Evolutionary conservation across 2,113 vertebrate species (phyloP), one percentile per base, ranked within the genome.

Genomic region (Puntigrus tetrazona): DNA sequence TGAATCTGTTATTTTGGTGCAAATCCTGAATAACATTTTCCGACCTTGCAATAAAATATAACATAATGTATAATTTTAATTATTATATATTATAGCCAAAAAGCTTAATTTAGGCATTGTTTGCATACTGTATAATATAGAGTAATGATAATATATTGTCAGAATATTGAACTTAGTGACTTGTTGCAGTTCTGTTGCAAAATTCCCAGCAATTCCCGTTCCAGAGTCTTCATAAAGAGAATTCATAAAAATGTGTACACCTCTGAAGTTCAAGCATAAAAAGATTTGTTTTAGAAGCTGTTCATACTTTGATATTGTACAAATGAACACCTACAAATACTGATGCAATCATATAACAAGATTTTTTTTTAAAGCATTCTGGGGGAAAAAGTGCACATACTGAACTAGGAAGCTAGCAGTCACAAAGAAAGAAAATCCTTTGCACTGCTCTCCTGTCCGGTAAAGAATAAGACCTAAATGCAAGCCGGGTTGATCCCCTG

Each of bases 391-490:
- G 0, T 11, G 18, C 34, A 74, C 14, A 27, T 47, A 41, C 11
- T 47, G n/a, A 18, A 74, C 72, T 25, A 47, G 43, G 34, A 70
- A 70, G 20, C 9, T n/a, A 13, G 9, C 20, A 34, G 63, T 34
- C 29, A 67, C 29, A 67, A 14, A 34, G 7, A 34, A 67, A 34
- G 7, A 18, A 74, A 74, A 47, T 45, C 41, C 6, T 47, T 74
- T 74, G 22, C 70, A 27, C 70, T 73, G 70, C 36, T 73, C 11
- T 73, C 6, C 38, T 73, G 72, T 74, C 72, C 41, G 27, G 34
- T n/a, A 70, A 70, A 29, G 72, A 74, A 67, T 74, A 65, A 57
- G 65, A 70, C 52, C 38, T 59, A 6, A 83, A 83, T 74, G 34
- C 41, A 73, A 75, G 22, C 81, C 1, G 25, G n/a, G 70, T 59